Evolutionary conservation across 2,113 vertebrate genomes (phyloP), one percentile per base, ranked within the genome.

Genomic region (Xyrauchen texanus): DNA sequence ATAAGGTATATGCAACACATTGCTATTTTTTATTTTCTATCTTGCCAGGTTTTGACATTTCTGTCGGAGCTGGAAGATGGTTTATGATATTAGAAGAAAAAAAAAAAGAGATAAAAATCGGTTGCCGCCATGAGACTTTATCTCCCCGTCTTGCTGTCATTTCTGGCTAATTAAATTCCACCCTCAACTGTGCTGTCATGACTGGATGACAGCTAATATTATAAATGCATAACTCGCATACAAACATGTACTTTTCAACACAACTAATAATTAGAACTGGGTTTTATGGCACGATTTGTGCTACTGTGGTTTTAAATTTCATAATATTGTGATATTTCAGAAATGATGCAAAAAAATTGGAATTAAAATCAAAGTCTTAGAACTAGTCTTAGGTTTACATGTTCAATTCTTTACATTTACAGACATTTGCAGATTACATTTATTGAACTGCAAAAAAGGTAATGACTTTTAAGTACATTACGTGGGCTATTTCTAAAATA

Each of bases 91-190:
- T 44, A 57, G 42, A 58, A 42, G 12, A 13, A 16, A 10, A 10
- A 8, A 69, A 58, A 49, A 52, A 67, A 65, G 69, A 64, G 61
- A 79, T 84, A 68, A 66, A 69, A 80, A 57, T 73, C 72, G 49
- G 64, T 66, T 12, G 76, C 81, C 63, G 76, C 60, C 77, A 58
- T 72, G 46, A 58, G 49, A 80, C 49, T 81, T 61, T 72, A 47
- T 63, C 21, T 34, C 21, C 21, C 21, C 7, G 47, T 52, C 13
- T 44, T 51, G 16, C 57, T 78, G 70, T 84, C 80, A 60, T 82
- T 83, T 85, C 77, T 72, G 12, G 49, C 71, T 81, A 83, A 81
- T 85, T 75, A 83, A 78, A 80, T 82, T 82, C 63, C 42, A 60
- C 16, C 57, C 76, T 44, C n/a, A 16, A 62, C 67, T 15, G 21